These are phyloP conservation scores for Andrena fulva DNA, from an alignment of 2,888 invertebrate genomes.

Conservation along the genomic window DNA sequence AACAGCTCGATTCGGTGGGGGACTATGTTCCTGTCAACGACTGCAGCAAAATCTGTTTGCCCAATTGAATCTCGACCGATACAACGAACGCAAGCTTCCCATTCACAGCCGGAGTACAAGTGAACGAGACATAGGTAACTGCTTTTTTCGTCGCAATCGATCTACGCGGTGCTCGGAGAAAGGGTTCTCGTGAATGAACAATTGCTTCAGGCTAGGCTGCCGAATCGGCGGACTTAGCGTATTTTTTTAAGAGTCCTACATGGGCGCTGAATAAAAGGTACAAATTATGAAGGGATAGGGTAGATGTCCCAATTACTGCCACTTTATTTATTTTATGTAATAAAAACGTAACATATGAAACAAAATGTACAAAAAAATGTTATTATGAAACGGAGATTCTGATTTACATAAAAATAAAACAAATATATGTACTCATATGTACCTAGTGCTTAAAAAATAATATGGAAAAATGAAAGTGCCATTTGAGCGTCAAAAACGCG, in stretches of 20 bases:
- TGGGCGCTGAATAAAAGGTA: not conserved
- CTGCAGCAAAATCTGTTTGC: slow-evolving; percentile 45
- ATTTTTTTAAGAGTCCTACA: not conserved
- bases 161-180: not conserved
- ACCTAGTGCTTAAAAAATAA: no score
- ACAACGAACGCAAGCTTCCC: slow-evolving; percentile 47
- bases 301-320: no score
- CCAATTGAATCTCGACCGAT: slow-evolving; percentile 37
- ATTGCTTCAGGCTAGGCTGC: not conserved
- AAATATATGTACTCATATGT: no score
- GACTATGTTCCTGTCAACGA: slow-evolving; percentile 30
- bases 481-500: no score
- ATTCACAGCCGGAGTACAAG: slow-evolving; percentile 35
- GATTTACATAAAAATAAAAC: no score
- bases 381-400: no score
- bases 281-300: no score
- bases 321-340: no score
- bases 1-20: slow-evolving; percentile 34
- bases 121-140: slow-evolving; percentile 10
- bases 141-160: slow-evolving; percentile 7
- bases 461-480: no score
- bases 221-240: not conserved
- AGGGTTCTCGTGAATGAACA: slow-evolving; percentile 1
- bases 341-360: no score
- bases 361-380: no score